Evolutionary conservation across 1,140 invertebrate genomes (phyloP).

Genomic region (Araneus ventricosus): DNA sequence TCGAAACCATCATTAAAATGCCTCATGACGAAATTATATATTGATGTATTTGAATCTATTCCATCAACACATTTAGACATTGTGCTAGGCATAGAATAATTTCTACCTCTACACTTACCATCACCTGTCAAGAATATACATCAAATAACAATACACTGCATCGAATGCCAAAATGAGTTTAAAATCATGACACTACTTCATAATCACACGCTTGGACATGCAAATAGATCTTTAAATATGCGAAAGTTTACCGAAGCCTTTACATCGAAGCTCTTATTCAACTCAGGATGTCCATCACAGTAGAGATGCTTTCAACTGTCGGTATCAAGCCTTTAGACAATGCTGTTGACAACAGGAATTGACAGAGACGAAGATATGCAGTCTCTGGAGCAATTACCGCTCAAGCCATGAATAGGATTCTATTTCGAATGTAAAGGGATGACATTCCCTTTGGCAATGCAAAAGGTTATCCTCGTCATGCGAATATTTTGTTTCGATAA

Average conservation of each 20-base stretch:
- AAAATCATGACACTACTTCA: not conserved
- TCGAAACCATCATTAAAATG: too few relatives aligned
- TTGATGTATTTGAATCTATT: too few relatives aligned
- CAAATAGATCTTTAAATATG: not conserved
- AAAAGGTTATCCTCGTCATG: not conserved
- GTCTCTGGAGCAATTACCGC: not conserved
- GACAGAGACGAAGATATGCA: conserved; percentile 3
- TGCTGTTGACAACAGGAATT: not conserved
- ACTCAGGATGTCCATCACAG: not conserved
- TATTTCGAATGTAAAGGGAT: not conserved
- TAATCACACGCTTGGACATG: not conserved
- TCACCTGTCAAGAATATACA: too few relatives aligned
- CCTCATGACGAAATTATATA: too few relatives aligned
- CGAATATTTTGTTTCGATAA: too few relatives aligned
- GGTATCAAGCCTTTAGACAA: not conserved
- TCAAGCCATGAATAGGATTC: not conserved
- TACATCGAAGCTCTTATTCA: not conserved
- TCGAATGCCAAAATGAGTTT: not conserved
- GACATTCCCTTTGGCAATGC: not conserved
- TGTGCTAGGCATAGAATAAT: too few relatives aligned
- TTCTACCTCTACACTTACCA: too few relatives aligned
- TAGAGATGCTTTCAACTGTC: not conserved
- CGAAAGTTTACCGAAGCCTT: not conserved
- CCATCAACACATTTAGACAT: too few relatives aligned
- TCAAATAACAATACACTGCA: not conserved